phyloP scores from a whole-genome alignment of 2,888 invertebrate genomes.

The Polydesmus complanatus region DNA sequence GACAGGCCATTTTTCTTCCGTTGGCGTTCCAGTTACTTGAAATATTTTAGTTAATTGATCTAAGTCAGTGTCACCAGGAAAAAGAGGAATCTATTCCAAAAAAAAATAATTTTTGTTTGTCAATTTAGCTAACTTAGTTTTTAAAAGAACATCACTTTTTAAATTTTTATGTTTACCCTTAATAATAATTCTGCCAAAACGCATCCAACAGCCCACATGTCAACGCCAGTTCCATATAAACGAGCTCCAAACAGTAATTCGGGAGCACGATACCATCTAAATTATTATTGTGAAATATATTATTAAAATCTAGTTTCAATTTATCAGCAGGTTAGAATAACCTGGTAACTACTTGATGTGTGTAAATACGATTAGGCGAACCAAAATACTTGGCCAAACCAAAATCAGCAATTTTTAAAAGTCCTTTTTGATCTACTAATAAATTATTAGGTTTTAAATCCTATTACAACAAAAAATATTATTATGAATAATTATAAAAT shows the following conservation, averaged over 20 bases:
- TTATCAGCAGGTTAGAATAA: too few relatives aligned
- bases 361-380: conserved; percentile 87
- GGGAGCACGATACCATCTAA: conserved; percentile 53
- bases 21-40: conserved; percentile 85
- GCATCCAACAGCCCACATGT: conserved; percentile 99
- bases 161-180: conserved; percentile 31
- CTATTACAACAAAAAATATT: conserved; percentile 23
- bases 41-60: conserved; percentile 94
- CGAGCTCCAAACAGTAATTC: conserved; percentile 90
- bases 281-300: too few relatives aligned
- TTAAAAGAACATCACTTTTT: background rate
- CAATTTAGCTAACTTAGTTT: too few relatives aligned
- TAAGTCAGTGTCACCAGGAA: conserved; percentile 92
- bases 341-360: conserved; percentile 94
- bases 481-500: background rate
- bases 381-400: conserved; percentile 95
- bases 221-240: conserved; percentile 91
- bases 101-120: too few relatives aligned
- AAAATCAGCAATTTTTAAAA: conserved; percentile 97
- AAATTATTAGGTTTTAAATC: conserved; percentile 99
- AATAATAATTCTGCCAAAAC: conserved; percentile 86
- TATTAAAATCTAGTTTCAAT: too few relatives aligned
- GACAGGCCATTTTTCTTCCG: conserved; percentile 81
- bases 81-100: conserved; percentile 59
- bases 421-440: conserved; percentile 76